Evolutionary conservation across 1,140 invertebrate species (phyloP), one percentile per base, ranked within the genome.

Genomic region (Atta colombica): DNA sequence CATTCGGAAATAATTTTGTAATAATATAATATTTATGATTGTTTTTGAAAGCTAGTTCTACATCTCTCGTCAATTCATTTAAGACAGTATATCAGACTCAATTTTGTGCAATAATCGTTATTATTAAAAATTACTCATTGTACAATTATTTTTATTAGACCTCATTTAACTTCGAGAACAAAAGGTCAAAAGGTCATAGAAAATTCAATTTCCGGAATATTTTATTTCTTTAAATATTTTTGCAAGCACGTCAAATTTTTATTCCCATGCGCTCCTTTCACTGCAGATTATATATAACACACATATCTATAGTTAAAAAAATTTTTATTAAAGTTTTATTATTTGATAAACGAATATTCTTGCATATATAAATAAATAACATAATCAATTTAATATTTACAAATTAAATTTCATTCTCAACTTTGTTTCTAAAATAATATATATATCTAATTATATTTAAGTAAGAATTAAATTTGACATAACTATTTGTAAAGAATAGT

Each of bases 221-320:
- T 81, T 71, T 71, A 21, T 35, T 78, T 66, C 28, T 31, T 3
- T 14, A 31, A 66, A 80, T 81, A 71, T 81, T 45, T 71, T 68
- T 49, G 14, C 8, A 60, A 71, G 4, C 3, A 16, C 18, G 28
- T 63, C 39, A 77, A 49, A 25, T 21, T 71, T 25, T 21, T 18
- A 7, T 12, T 60, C 4, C 21, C 21, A 8, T 4, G 16, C 8
- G 8, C 5, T 61, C 5, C 21, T 14, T 25, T 10, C 7, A 10
- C 1, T 35, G 16, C 16, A 10, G 35, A 4, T 75, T 35, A 39
- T 60, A 60, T 35, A 39, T 60, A 60, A 25, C 49, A 51, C 2
- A 0, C n/a, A 58, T 4, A 35, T 51, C 14, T 51, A 16, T 45
- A 75, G 60, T 35, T 31, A 14, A 45, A 75, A 18, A 3, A 58